phyloP scores from a whole-genome alignment of 2,797 vertebrate species.

The Hemibagrus guttatus region DNA sequence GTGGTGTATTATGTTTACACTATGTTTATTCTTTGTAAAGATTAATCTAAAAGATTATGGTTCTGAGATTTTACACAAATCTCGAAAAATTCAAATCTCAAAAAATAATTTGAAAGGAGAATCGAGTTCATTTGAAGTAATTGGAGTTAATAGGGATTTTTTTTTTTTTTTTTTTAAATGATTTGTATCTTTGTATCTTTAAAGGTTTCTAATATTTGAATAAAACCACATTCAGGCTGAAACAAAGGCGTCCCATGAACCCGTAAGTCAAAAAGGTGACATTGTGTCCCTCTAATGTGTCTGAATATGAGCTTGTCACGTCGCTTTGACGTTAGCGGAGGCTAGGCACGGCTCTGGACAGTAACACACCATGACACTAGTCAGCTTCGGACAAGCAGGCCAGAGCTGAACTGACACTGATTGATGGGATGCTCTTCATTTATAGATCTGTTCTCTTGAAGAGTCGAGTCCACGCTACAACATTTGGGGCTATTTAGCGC shows the following conservation, averaged over 20 bases:
- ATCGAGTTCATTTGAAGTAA: background rate
- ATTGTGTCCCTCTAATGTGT: conserved; percentile 86
- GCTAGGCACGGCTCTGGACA: conserved; percentile 86
- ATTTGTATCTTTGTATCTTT: too few species aligned
- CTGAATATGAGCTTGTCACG: conserved; percentile 91
- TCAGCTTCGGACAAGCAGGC: conserved; percentile 87
- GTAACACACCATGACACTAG: conserved; percentile 95
- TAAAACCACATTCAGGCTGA: background rate
- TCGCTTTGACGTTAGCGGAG: conserved; percentile 87
- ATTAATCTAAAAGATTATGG: too few species aligned
- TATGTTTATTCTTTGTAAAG: too few species aligned
- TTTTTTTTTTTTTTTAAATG: too few species aligned
- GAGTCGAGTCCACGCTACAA: conserved; percentile 71
- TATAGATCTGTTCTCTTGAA: conserved; percentile 82
- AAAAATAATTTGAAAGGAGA: background rate
- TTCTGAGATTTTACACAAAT: background rate
- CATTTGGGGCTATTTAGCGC: conserved; percentile 63
- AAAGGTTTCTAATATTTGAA: background rate
- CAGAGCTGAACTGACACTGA: conserved; percentile 93
- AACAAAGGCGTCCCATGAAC: conserved; percentile 65
- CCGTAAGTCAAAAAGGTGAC: conserved; percentile 86
- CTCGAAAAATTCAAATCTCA: background rate
- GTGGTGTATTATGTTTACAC: too few species aligned
- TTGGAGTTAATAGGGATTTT: too few species aligned
- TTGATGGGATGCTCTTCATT: conserved; percentile 93